Evolutionary conservation across 2,888 invertebrate species (phyloP).

Genomic region (Adineta ricciae): DNA sequence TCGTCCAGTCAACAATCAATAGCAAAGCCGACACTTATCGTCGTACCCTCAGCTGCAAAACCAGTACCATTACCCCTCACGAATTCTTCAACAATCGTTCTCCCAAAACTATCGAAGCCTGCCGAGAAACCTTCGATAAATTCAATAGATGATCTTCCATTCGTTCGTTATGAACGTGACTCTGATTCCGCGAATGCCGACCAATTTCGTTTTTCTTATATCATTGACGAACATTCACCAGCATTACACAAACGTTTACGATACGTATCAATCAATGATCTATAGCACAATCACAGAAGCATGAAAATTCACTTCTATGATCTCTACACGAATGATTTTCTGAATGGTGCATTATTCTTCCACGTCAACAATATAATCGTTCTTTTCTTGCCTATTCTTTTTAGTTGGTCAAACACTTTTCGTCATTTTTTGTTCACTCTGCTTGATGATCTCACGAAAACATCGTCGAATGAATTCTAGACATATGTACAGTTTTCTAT

Average conservation of each 20-base stretch:
- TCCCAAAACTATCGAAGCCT: background rate
- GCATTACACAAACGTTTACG: background rate
- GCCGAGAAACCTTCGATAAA: background rate
- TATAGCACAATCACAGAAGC: background rate
- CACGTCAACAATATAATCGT: background rate
- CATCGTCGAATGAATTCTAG: too few relatives aligned
- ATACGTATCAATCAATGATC: conserved; percentile 12
- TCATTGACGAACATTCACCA: background rate
- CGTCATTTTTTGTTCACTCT: background rate
- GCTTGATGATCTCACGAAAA: background rate
- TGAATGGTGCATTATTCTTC: background rate
- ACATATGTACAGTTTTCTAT: too few relatives aligned
- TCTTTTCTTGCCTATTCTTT: background rate
- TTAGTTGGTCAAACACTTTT: background rate
- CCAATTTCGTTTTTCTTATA: background rate
- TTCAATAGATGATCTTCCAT: background rate
- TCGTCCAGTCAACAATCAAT: background rate
- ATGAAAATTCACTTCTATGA: background rate
- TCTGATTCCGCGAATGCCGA: background rate
- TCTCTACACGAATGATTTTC: background rate
- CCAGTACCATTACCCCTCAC: background rate
- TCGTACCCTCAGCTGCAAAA: background rate
- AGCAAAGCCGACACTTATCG: background rate
- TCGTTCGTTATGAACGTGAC: conserved; percentile 2
- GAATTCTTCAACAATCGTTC: background rate